Base-by-base conservation (phyloP, 2,113 vertebrate species). In the Cephalophus harveyi region DNA sequence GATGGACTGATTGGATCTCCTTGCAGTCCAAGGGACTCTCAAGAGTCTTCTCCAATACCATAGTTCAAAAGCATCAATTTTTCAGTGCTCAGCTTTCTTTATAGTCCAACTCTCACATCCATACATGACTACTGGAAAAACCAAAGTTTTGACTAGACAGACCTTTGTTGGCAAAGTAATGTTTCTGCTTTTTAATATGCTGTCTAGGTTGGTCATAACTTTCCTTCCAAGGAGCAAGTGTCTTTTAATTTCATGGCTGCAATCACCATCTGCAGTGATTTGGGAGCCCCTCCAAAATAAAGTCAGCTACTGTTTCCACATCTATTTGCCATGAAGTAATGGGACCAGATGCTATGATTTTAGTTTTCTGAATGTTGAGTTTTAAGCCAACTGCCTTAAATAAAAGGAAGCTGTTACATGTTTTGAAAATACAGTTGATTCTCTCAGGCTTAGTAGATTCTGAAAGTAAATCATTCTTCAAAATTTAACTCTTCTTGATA, bases 391-490 rank as follows among this genome's bases (percentile, higher is more conserved):
- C 67, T 71, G n/a, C 60, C 19, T 48, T 57, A 76, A 93, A 91
- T 21, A 88, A 82, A 71, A 57, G 11, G 40, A 79, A 76, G 15
- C 21, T 78, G 78, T 81, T 48, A 33, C n/a, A 54, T 54, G 1
- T 52, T 90, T 94, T 64, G 5, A 85, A 95, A 95, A 97, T 87
- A 46, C 3, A 48, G 5, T 71, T 64, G 27, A 82, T 95, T 93
- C 54, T 64, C 23, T 50, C 13, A 71, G 43, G 1, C 16, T 91
- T 64, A 83, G 14, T 43, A 64, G 7, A 40, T 59, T 85, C 23
- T 86, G n/a, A 91, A 92, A 96, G 88, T 36, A 30, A 67, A 90
- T 33, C n/a, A 28, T 78, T 76, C 21, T 93, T 95, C n/a, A 81
- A 96, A 94, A 67, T 33, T 86, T 76, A 84, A 43, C 43, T 85